These are phyloP conservation scores for Amia ocellicauda DNA, from an alignment of 2,113 vertebrate species.

Conservation along the genomic window DNA sequence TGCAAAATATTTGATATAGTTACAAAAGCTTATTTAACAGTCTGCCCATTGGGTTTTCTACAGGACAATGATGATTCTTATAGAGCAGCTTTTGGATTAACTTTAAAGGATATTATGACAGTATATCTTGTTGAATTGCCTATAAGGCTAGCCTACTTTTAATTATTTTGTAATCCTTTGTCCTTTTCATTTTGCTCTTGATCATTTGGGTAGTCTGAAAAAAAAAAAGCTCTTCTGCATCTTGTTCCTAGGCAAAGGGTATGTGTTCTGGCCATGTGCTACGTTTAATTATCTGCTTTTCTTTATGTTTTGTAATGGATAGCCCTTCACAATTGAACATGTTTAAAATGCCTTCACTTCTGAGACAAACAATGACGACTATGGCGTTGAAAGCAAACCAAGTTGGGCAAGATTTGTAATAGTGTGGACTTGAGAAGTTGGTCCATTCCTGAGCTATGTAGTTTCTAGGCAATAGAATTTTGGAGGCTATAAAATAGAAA, in stretches of 20 bases:
- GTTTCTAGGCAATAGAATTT: constrained; percentile 22
- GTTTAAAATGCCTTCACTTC: background rate
- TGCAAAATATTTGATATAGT: no score
- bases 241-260: constrained; percentile 15
- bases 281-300: constrained; percentile 21
- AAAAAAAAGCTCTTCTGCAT: background rate
- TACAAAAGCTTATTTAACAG: no score
- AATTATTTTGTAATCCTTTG: no score
- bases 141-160: no score
- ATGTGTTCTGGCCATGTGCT: background rate
- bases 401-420: background rate
- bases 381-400: background rate
- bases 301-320: constrained; percentile 17
- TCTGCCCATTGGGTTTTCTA: no score
- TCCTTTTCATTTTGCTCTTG: no score
- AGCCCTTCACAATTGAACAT: background rate
- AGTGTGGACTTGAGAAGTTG: background rate
- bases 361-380: background rate
- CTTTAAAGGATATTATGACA: no score
- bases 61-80: no score
- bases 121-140: no score
- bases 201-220: no score
- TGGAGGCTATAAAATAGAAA: constrained; percentile 22
- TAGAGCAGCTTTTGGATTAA: no score
- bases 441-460: constrained; percentile 17